Evolutionary conservation across 1,140 invertebrate species (phyloP).

Genomic region (Calosoma granatense): DNA sequence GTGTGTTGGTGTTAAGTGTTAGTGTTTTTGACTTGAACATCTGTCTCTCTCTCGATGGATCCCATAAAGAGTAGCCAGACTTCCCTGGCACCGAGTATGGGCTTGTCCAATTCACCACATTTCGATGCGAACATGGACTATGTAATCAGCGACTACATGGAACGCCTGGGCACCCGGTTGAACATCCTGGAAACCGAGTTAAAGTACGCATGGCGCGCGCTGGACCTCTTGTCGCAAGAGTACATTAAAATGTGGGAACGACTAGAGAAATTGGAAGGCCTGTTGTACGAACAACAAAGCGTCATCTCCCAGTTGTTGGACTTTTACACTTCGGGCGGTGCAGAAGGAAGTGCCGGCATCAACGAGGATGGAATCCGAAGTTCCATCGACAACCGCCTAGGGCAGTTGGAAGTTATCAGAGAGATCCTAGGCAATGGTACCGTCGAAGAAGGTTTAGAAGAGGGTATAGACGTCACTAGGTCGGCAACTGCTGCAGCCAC

Average conservation of each 20-base stretch:
- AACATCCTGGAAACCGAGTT: constrained; percentile 82
- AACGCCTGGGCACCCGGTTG: constrained; percentile 71
- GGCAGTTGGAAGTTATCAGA: constrained; percentile 46
- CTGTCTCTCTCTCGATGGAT: constrained; percentile 34
- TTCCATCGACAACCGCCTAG: constrained; percentile 27
- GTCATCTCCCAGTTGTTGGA: constrained; percentile 83
- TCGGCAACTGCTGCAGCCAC: constrained; percentile 29
- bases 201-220: constrained; percentile 81
- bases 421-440: constrained; percentile 49
- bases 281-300: constrained; percentile 80
- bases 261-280: constrained; percentile 80
- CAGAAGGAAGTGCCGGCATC: constrained; percentile 19
- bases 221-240: constrained; percentile 82
- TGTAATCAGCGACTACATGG: constrained; percentile 79
- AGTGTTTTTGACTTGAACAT: constrained; percentile 31
- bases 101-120: constrained; percentile 11
- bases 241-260: constrained; percentile 91
- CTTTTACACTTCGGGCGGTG: constrained; percentile 47
- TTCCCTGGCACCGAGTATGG: constrained; percentile 28
- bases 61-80: constrained; percentile 35
- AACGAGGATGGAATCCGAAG: constrained; percentile 15
- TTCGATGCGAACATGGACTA: constrained; percentile 47
- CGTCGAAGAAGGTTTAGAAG: constrained; percentile 49
- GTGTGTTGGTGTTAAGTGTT: background rate
- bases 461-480: constrained; percentile 41